These are phyloP conservation scores for Phainopepla nitens DNA, from an alignment of 2,113 vertebrate species.

Conservation along the genomic window DNA sequence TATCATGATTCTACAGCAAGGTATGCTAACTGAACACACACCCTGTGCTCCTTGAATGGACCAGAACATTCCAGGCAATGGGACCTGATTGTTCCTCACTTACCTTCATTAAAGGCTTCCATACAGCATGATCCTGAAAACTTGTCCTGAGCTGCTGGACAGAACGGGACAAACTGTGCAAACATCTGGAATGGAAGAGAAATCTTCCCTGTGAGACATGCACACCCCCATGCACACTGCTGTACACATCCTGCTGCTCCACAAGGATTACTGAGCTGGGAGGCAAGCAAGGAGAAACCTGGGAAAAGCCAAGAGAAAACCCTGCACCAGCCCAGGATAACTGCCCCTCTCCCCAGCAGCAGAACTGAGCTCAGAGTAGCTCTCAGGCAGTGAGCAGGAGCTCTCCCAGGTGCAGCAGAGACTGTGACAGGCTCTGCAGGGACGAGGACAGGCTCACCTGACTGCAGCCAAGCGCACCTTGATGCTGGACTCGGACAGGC, in stretches of 20 bases:
- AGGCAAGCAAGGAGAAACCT: not conserved
- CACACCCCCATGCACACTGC: not conserved
- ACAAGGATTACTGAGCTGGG: not conserved
- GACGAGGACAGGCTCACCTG: constrained; percentile 80
- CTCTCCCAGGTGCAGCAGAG: not conserved
- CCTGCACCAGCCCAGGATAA: not conserved
- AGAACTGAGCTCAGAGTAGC: not conserved
- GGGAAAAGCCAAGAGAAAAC: not conserved
- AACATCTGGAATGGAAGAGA: constrained; percentile 82
- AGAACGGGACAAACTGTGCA: constrained; percentile 97
- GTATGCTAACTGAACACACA: not conserved
- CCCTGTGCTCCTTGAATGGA: not conserved
- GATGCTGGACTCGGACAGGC: constrained; percentile 96
- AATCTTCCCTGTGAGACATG: not conserved
- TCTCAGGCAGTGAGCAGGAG: not conserved
- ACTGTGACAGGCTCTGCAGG: not conserved
- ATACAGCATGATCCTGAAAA: constrained; percentile 98
- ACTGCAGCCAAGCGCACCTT: constrained; percentile 98
- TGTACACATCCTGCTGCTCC: not conserved
- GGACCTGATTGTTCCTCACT: not conserved
- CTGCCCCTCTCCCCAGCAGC: not conserved
- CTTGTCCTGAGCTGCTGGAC: constrained; percentile 98
- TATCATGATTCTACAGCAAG: not conserved
- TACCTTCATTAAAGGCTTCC: constrained; percentile 99
- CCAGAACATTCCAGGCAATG: not conserved